Conservation (phyloP, 2,888 invertebrate species). For the Tubulanus polymorphus region DNA sequence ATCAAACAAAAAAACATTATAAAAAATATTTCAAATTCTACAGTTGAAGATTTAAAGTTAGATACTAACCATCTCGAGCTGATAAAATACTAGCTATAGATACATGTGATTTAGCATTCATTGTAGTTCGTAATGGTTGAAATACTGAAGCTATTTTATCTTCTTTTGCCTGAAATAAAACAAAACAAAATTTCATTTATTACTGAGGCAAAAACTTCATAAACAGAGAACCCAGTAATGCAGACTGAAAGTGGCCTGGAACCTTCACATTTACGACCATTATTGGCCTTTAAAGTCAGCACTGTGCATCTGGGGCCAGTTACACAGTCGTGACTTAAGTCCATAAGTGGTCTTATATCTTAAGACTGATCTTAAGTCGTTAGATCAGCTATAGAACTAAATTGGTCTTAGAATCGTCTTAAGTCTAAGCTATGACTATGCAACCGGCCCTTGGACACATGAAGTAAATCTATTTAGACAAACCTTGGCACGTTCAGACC, state of each 20-base stretch:
- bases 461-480: conserved; percentile 5
- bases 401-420: too few relatives aligned
- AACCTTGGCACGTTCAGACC: conserved; percentile 63
- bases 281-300: too few relatives aligned
- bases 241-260: too few relatives aligned
- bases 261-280: too few relatives aligned
- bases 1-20: conserved; percentile 5
- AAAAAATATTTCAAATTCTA: neutral
- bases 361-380: too few relatives aligned
- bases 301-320: too few relatives aligned
- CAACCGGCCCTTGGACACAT: too few relatives aligned
- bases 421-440: too few relatives aligned
- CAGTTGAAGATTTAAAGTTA: neutral
- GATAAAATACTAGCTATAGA: conserved; percentile 75
- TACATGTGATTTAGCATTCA: conserved; percentile 64
- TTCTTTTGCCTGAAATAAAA: conserved; percentile 61
- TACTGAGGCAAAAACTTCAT: neutral
- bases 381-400: too few relatives aligned
- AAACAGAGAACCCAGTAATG: too few relatives aligned
- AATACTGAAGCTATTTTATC: conserved; percentile 56
- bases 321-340: too few relatives aligned
- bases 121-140: conserved; percentile 37
- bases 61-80: conserved; percentile 64
- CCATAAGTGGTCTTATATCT: too few relatives aligned
- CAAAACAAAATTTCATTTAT: neutral